Evolutionary conservation across 2,888 invertebrate genomes (phyloP), one percentile per base, ranked within the genome.

Genomic region (Altica lythri): DNA sequence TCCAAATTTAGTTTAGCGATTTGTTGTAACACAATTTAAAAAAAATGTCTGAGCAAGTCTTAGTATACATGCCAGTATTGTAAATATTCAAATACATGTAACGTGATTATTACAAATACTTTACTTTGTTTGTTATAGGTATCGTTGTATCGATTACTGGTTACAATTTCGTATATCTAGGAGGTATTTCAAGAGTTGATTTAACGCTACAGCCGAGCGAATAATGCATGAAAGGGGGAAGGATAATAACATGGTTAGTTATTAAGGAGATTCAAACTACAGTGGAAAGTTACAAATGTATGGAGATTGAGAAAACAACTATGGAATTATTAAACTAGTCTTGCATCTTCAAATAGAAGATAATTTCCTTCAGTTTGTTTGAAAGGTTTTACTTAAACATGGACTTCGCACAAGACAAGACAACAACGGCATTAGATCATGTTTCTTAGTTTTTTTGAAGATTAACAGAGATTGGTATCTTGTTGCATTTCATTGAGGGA

Each of bases 211-310:
- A 37, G 48, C 57, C 42, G 45, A 44, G 50, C 58, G 60, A 55
- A 57, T 53, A 58, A 57, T 55, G 50, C 59, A 56, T 38, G 55
- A 53, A 57, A 43, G 56, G 50, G 56, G 50, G 55, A 43, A 50
- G 59, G 55, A 57, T 61, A 59, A 61, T 61, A 61, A 59, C 57
- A 58, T 47, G 59, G 46, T 61, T 55, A 51, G 53, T 56, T 57
- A 59, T 59, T 57, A 53, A 58, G 56, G 53, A 61, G 52, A 61
- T 56, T 54, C 52, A 49, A 55, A 49, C 53, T 53, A 53, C 48
- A 43, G 56, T 51, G 51, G 56, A 55, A 59, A 55, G 46, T 56
- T 54, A 49, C 55, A 51, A 56, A 52, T 56, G 48, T 56, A 56
- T 53, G 55, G 55, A 55, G 55, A 56, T 59, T 55, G 55, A 59